Percentiles rank a stretch among this genome's conserved stretches.
phyloP scores from a whole-genome alignment of 2,888 invertebrate genomes.

The Xestia xanthographa region DNA sequence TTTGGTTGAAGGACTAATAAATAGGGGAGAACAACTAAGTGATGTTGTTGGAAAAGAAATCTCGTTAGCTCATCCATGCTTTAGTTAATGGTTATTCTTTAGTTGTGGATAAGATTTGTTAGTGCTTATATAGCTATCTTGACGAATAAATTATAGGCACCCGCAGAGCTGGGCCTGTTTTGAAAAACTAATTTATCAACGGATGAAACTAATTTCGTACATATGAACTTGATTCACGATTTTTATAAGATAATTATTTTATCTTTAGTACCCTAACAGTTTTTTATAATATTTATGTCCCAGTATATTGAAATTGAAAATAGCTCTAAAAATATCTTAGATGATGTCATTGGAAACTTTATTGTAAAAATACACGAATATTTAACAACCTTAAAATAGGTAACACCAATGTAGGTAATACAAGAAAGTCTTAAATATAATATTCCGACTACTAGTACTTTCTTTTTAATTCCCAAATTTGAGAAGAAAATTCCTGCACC shows the following conservation, averaged over 20 bases:
- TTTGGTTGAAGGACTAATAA: slow-evolving; percentile 16
- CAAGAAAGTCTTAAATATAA: not conserved
- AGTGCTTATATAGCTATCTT: not conserved
- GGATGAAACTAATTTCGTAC: not conserved
- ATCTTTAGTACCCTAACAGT: not conserved
- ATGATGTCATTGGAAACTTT: not conserved
- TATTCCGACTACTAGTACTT: not conserved
- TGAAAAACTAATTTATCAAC: not conserved
- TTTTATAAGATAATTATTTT: not conserved
- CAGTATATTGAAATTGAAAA: not conserved
- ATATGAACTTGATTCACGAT: no score
- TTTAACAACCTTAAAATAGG: not conserved
- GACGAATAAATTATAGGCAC: not conserved
- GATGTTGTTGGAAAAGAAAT: slow-evolving; percentile 3
- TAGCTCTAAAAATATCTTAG: not conserved
- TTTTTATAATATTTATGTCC: not conserved
- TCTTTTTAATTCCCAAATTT: not conserved
- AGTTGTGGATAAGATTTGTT: not conserved
- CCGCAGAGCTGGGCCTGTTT: no score
- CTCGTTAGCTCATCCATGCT: not conserved
- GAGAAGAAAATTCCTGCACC: slow-evolving; percentile 7
- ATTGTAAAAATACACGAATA: not conserved
- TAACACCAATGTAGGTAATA: not conserved
- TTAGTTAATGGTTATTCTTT: slow-evolving; percentile 1
- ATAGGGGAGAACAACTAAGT: slow-evolving; percentile 1